Conservation (phyloP, 2,797 vertebrate species). For the Valencia hispanica region DNA sequence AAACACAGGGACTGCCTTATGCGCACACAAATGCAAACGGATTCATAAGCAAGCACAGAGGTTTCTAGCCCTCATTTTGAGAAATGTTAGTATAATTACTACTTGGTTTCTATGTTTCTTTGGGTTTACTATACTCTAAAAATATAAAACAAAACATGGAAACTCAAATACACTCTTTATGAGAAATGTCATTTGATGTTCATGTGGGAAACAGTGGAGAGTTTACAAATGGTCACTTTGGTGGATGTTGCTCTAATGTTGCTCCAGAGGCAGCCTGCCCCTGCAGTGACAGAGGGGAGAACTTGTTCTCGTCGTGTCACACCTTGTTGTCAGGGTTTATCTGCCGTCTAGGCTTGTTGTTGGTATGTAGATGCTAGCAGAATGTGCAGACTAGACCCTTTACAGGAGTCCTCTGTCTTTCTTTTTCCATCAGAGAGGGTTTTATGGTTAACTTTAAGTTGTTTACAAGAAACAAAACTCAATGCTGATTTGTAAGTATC, state of each 20-base stretch:
- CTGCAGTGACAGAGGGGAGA: conserved; percentile 47
- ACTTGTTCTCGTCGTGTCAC: conserved; percentile 60
- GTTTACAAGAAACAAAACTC: conserved; percentile 6
- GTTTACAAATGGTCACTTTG: conserved; percentile 36
- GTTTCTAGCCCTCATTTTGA: conserved; percentile 45
- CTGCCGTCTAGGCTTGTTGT: conserved; percentile 79
- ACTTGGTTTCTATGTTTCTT: conserved; percentile 55
- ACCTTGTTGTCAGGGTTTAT: conserved; percentile 75
- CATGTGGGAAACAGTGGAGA: conserved; percentile 9
- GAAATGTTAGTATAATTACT: conserved; percentile 70
- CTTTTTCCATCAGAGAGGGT: conserved; percentile 19
- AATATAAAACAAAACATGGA: conserved; percentile 44
- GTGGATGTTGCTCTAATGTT: conserved; percentile 43
- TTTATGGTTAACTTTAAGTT: conserved; percentile 34
- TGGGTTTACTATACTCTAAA: conserved; percentile 53
- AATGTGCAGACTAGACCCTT: conserved; percentile 39
- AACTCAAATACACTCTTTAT: conserved; percentile 15
- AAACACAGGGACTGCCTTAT: conserved; percentile 54
- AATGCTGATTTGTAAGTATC: background rate
- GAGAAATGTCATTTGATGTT: conserved; percentile 23
- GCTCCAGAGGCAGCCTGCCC: conserved; percentile 27
- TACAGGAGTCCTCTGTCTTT: conserved; percentile 22
- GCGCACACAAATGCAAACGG: conserved; percentile 30
- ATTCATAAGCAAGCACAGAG: conserved; percentile 51
- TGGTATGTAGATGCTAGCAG: conserved; percentile 76